phyloP scores from a whole-genome alignment of 1,140 invertebrate species.

The Aphelenchoides besseyi region DNA sequence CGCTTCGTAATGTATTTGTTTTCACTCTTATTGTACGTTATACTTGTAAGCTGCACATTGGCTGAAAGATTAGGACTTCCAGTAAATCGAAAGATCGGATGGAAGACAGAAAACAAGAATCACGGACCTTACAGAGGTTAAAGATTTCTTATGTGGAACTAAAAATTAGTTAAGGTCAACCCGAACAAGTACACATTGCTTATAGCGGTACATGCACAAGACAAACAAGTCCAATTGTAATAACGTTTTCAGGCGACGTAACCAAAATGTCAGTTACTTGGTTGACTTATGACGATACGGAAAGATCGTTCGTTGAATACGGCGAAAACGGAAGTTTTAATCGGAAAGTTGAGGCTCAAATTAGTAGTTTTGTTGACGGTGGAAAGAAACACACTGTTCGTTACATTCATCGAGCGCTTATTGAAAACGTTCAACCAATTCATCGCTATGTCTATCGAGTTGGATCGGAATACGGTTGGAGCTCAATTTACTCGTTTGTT shows the following conservation, averaged over 20 bases:
- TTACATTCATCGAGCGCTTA: constrained; percentile 28
- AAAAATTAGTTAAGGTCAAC: no score
- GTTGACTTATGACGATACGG: constrained; percentile 35
- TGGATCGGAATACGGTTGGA: constrained; percentile 63
- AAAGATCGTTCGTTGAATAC: constrained; percentile 22
- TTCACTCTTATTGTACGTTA: not conserved
- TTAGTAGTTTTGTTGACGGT: constrained; percentile 31
- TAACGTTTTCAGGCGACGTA: constrained; percentile 21
- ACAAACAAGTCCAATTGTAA: constrained; percentile 7
- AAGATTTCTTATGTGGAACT: no score
- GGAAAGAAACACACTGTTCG: not conserved
- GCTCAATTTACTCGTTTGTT: constrained; percentile 63
- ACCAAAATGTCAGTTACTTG: constrained; percentile 19
- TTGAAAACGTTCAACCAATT: constrained; percentile 27
- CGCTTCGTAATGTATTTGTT: not conserved
- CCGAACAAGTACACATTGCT: constrained; percentile 51
- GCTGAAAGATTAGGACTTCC: not conserved
- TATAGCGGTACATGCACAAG: constrained; percentile 33
- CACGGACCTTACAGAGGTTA: constrained; percentile 36
- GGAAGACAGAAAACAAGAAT: constrained; percentile 13
- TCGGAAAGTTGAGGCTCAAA: constrained; percentile 8
- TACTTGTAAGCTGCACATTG: not conserved
- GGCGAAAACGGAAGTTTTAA: constrained; percentile 6
- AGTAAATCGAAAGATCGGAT: not conserved
- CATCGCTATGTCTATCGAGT: constrained; percentile 59